These are phyloP conservation scores for Geopemphigus sp. DNA, from an alignment of 1,140 invertebrate genomes.

Conservation along the genomic window DNA sequence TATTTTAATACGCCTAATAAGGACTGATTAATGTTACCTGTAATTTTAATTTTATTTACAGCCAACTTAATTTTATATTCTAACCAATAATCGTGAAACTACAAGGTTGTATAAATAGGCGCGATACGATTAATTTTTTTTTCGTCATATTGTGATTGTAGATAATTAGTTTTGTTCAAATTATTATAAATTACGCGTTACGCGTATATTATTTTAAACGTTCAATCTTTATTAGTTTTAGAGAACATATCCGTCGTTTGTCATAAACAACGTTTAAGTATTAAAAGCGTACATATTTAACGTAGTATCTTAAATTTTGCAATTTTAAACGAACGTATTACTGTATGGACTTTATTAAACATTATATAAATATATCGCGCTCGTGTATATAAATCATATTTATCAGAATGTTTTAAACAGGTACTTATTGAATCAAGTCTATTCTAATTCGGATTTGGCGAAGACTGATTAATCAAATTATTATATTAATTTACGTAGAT, in stretches of 20 bases:
- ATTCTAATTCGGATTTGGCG: constrained; percentile 8
- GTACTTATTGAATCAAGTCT: neutral
- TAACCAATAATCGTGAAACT: neutral
- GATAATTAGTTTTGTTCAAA: neutral
- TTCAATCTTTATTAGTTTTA: neutral
- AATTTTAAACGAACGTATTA: neutral
- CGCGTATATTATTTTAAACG: neutral
- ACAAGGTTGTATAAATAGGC: constrained; percentile 13
- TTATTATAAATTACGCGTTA: neutral
- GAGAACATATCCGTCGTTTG: neutral
- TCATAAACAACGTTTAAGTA: neutral
- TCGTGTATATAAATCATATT: too few relatives aligned
- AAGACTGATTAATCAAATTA: neutral
- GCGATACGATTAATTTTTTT: neutral
- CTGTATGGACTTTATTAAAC: too few relatives aligned
- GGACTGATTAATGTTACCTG: constrained; percentile 44
- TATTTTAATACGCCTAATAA: neutral
- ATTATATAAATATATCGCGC: too few relatives aligned
- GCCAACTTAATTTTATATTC: neutral
- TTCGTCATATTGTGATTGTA: neutral
- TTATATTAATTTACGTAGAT: neutral
- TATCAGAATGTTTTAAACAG: too few relatives aligned
- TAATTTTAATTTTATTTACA: constrained; percentile 19
- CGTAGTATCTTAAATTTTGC: neutral
- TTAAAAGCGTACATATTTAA: neutral